phyloP scores from a whole-genome alignment of 1,140 invertebrate genomes.

The Diuraphis noxia region DNA sequence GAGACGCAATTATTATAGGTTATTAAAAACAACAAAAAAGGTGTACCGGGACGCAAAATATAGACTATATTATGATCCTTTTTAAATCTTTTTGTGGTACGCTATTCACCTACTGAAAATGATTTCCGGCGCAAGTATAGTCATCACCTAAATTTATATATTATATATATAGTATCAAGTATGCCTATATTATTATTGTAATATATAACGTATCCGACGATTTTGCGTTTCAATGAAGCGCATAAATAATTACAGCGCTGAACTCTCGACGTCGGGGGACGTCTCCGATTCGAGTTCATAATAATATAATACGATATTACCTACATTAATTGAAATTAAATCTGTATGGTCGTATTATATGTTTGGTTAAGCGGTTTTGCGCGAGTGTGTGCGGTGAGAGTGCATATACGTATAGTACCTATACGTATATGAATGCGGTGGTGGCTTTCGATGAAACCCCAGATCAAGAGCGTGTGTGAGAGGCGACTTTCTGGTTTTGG shows the following conservation, averaged over 20 bases:
- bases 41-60: too few species aligned
- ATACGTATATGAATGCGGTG: neutral
- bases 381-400: neutral
- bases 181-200: too few species aligned
- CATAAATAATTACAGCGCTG: neutral
- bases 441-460: neutral
- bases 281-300: neutral
- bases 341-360: slow-evolving; percentile 11
- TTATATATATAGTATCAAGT: too few species aligned
- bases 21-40: too few species aligned
- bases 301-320: neutral
- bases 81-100: too few species aligned
- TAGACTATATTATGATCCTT: too few species aligned
- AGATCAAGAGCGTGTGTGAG: neutral
- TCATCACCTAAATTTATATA: too few species aligned
- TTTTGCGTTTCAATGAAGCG: neutral
- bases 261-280: neutral
- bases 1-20: too few species aligned
- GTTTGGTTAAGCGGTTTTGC: neutral
- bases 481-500: neutral
- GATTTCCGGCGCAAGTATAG: too few species aligned
- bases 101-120: too few species aligned
- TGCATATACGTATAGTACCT: too few species aligned
- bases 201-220: neutral
- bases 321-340: slow-evolving; percentile 36